Base-by-base conservation (phyloP, 2,797 vertebrate species). In the Muraenolepis orangiensis region DNA sequence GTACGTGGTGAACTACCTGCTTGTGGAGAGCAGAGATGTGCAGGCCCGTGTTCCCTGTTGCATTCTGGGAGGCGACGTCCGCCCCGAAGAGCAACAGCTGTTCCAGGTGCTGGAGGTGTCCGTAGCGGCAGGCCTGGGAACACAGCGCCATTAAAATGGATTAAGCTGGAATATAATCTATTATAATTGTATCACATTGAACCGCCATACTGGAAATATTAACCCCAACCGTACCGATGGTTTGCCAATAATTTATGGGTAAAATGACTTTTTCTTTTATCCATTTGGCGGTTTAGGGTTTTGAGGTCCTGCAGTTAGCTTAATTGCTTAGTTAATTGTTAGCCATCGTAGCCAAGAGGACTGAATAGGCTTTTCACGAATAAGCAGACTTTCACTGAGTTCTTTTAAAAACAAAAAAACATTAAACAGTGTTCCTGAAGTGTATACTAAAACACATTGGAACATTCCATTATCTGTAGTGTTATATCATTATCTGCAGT, bases 21-120 rank as follows among this genome's bases (percentile, higher is more conserved):
- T 95, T 96, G 82, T 96, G 96, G 29, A 96, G 93, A 8, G 95
- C 95, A 4, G 95, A 96, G 91, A 96, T 94, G 86, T 96, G 95
- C 71, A 96, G 87, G 0, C 95, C 95, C 0, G 95, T 95, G 90
- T 96, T 96, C 26, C 95, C 95, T 0, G 95, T 95, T 30, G 95
- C 95, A 0, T 96, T 96, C 89, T 95, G 94, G 0, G 94, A 94
- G 0, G 90, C 87, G 94, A 95, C 96, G 79, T 96, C 94, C 0
- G 94, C 95, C 0, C 95, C 95, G 0, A 96, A 96, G 88, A 95
- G 96, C 5, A 96, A 89, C 14, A 96, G 90, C 68, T 96, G 95
- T 81, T 96, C 95, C 76, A 96, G 82, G 75, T 96, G 95, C 8
- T 96, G 94, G 10, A 94, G 93, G 0, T 96, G 94, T 0, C 95